A percentile compares a stretch with the other conserved stretches of the same genome.
Evolutionary conservation across 2,113 vertebrate species (phyloP).

Genomic region (Oreochromis spilurus): DNA sequence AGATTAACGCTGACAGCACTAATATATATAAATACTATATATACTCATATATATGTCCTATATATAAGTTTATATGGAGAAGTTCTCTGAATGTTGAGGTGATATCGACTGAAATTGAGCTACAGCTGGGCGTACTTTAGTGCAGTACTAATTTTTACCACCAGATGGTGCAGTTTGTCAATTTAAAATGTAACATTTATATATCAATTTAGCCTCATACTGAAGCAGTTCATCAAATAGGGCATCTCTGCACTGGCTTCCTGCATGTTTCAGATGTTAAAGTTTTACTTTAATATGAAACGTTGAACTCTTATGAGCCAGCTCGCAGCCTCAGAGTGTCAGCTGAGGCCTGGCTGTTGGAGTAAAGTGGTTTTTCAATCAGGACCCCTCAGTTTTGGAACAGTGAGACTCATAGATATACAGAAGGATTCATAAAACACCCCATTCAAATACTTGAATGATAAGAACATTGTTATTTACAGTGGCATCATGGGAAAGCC

Average conservation of each 20-base stretch:
- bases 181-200: background rate
- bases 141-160: background rate
- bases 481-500: background rate
- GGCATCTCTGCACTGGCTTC: accelerated
- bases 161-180: background rate
- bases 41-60: background rate
- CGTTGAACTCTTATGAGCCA: background rate
- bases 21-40: background rate
- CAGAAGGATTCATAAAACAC: background rate
- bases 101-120: background rate
- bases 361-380: background rate
- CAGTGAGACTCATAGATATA: background rate
- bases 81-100: background rate
- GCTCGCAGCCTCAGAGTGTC: background rate
- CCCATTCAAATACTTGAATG: background rate
- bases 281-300: background rate
- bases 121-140: background rate
- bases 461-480: background rate
- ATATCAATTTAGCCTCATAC: background rate
- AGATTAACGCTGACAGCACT: background rate
- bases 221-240: background rate
- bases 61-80: background rate
- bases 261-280: background rate
- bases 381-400: background rate
- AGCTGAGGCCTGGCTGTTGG: accelerated